phyloP scores from a whole-genome alignment of 2,797 vertebrate genomes.

The Pitangus sulphuratus region DNA sequence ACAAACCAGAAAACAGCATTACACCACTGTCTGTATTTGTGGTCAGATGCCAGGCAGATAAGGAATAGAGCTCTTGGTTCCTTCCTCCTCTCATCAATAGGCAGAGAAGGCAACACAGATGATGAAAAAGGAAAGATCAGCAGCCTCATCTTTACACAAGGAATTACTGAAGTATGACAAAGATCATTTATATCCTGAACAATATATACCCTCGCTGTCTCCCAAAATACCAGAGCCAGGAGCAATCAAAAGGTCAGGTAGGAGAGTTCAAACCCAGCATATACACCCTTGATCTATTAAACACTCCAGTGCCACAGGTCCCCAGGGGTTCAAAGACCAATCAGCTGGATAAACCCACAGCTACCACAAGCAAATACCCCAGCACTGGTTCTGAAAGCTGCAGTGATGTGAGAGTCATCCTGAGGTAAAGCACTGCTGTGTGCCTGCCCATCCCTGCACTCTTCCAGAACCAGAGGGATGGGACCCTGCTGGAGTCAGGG shows the following conservation, averaged over 20 bases:
- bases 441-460: background rate
- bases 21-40: background rate
- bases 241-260: background rate
- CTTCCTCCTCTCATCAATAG: background rate
- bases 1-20: background rate
- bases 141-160: background rate
- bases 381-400: background rate
- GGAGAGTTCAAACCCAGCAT: background rate
- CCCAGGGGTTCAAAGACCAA: background rate
- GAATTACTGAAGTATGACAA: background rate
- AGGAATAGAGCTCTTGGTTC: background rate
- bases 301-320: background rate
- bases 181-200: background rate
- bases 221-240: background rate
- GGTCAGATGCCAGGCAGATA: background rate
- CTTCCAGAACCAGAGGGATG: background rate
- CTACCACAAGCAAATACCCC: background rate
- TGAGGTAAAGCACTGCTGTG: background rate
- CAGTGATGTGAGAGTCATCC: rapidly evolving
- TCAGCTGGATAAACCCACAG: background rate
- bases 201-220: background rate
- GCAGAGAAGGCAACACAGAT: background rate
- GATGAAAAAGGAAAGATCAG: background rate
- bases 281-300: background rate
- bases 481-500: background rate